A percentile compares a stretch with the other conserved stretches of the same genome.
phyloP scores from a whole-genome alignment of 2,113 vertebrate genomes.

The Pseudolaguvia tuberculata region DNA sequence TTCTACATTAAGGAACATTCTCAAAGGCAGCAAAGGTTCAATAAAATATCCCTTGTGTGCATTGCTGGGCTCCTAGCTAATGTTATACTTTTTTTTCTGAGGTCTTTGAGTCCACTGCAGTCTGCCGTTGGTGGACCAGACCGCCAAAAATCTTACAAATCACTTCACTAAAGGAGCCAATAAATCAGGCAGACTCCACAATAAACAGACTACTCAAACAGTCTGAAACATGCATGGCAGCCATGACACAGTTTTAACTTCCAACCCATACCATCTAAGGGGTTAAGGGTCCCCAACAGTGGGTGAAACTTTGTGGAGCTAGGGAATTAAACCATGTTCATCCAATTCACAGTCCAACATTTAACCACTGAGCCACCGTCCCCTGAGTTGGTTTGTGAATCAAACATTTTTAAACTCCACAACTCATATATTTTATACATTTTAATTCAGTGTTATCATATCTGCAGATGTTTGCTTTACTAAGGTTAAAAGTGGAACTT shows the following conservation, averaged over 20 bases:
- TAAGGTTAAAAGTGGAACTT: background rate
- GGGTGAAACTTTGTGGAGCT: too few species aligned
- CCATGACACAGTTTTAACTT: background rate
- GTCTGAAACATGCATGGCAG: slow-evolving; percentile 23
- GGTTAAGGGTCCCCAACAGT: too few species aligned
- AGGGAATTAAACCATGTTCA: too few species aligned
- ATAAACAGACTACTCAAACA: slow-evolving; percentile 45
- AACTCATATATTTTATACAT: background rate
- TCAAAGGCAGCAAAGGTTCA: slow-evolving; percentile 47
- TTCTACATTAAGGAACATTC: slow-evolving; percentile 49
- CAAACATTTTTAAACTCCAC: too few species aligned
- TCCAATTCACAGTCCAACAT: too few species aligned
- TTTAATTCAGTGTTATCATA: too few species aligned
- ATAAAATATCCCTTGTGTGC: slow-evolving; percentile 47
- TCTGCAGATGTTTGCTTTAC: background rate
- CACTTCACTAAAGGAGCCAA: slow-evolving; percentile 53
- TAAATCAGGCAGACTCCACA: slow-evolving; percentile 60
- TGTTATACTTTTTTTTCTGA: slow-evolving; percentile 15
- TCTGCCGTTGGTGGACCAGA: slow-evolving; percentile 17
- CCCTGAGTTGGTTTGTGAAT: too few species aligned
- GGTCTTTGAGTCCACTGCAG: slow-evolving; percentile 29
- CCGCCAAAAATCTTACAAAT: slow-evolving; percentile 48
- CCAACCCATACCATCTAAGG: background rate
- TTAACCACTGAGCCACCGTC: too few species aligned
- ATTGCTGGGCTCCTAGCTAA: slow-evolving; percentile 16